Percentiles rank a stretch among this genome's conserved stretches.
Evolutionary conservation across 2,113 vertebrate species (phyloP).

Genomic region (Cynocephalus volans): DNA sequence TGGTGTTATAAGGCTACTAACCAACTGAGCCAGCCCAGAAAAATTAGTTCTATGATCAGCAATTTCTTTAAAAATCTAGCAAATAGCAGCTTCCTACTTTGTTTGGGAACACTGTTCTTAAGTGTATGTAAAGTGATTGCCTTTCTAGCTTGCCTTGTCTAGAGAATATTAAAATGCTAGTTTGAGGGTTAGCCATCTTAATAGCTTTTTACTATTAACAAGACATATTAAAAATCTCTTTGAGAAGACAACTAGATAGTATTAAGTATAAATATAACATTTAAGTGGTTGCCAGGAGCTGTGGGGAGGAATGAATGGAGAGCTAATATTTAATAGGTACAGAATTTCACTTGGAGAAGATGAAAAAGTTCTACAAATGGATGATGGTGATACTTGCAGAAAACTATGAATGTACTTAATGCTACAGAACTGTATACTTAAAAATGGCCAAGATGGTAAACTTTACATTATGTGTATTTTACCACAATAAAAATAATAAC

Average conservation of each 20-base stretch:
- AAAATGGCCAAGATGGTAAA: neutral
- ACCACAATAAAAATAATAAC: constrained; percentile 84
- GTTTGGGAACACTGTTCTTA: constrained; percentile 89
- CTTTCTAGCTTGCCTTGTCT: constrained; percentile 85
- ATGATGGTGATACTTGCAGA: neutral
- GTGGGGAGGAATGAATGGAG: neutral
- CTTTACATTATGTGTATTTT: neutral
- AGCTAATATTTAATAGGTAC: neutral
- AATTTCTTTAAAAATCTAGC: neutral
- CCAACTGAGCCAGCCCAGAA: too few species aligned
- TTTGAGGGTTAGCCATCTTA: constrained; percentile 80
- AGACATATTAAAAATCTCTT: constrained; percentile 88
- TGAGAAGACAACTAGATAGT: constrained; percentile 88
- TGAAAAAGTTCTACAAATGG: neutral
- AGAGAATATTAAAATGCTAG: constrained; percentile 87
- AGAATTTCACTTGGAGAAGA: neutral
- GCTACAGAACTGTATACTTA: neutral
- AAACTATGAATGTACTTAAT: neutral
- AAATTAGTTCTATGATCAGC: neutral
- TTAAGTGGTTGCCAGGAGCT: neutral
- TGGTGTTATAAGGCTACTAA: too few species aligned
- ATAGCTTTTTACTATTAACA: constrained; percentile 92
- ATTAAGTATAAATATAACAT: constrained; percentile 89
- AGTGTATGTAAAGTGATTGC: constrained; percentile 85
- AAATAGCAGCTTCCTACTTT: constrained; percentile 84